These are phyloP conservation scores for Sceloporus tristichus DNA, from an alignment of 2,113 vertebrate genomes.

Conservation along the genomic window DNA sequence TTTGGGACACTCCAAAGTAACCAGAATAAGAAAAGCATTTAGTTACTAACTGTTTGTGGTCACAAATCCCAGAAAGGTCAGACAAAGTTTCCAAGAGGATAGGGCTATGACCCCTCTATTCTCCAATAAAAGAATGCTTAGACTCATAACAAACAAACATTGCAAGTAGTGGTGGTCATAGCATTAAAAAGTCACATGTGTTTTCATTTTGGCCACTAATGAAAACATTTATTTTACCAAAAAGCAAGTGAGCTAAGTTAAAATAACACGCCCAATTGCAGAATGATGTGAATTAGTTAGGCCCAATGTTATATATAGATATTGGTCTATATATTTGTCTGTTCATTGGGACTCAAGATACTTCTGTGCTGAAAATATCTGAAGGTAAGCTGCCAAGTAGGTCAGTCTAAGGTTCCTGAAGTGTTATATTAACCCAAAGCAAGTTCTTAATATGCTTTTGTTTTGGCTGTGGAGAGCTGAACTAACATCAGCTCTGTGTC, in stretches of 20 bases:
- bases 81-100: constrained; percentile 53
- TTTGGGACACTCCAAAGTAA: constrained; percentile 40
- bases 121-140: constrained; percentile 65
- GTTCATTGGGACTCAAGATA: neutral
- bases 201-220: constrained; percentile 71
- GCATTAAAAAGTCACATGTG: constrained; percentile 60
- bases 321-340: neutral
- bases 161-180: constrained; percentile 68
- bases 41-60: constrained; percentile 61
- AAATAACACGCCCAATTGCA: constrained; percentile 74
- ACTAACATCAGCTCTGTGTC: neutral
- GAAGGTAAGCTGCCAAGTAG: neutral
- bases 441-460: neutral
- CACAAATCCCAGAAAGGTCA: constrained; percentile 74
- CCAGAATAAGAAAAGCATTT: constrained; percentile 58
- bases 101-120: constrained; percentile 67
- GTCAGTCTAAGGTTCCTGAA: neutral
- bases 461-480: neutral
- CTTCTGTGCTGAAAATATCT: constrained; percentile 8
- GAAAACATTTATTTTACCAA: constrained; percentile 68
- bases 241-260: constrained; percentile 68
- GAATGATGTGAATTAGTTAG: constrained; percentile 58
- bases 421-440: neutral
- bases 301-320: constrained; percentile 17
- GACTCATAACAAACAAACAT: constrained; percentile 72